Evolutionary conservation across 2,888 invertebrate species (phyloP).

Genomic region (Rapana venosa): DNA sequence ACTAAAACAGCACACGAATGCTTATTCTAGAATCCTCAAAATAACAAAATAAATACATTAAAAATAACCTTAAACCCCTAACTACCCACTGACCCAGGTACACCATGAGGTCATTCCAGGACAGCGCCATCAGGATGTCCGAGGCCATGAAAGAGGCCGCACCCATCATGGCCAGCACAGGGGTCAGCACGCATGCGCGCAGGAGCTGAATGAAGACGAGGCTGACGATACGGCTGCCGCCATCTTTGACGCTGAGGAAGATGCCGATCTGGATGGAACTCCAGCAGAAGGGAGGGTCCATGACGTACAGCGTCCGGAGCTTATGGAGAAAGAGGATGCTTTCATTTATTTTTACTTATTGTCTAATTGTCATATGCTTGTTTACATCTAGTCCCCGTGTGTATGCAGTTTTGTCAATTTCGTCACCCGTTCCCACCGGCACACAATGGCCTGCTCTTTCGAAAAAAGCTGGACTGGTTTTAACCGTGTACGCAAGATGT

Average conservation of each 20-base stretch:
- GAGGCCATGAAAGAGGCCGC: neutral
- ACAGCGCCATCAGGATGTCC: slow-evolving; percentile 37
- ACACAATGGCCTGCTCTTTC: too few relatives aligned
- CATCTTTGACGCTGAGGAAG: slow-evolving; percentile 21
- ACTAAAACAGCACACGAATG: too few relatives aligned
- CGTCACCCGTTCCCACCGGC: too few relatives aligned
- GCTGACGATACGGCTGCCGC: slow-evolving; percentile 32
- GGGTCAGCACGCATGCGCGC: slow-evolving; percentile 30
- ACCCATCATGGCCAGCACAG: slow-evolving; percentile 41
- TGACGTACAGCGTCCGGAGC: slow-evolving; percentile 45
- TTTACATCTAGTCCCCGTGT: too few relatives aligned
- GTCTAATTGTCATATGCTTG: too few relatives aligned
- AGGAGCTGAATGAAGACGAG: slow-evolving; percentile 31
- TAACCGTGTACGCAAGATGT: too few relatives aligned
- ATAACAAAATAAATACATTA: too few relatives aligned
- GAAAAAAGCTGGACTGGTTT: too few relatives aligned
- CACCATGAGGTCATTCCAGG: slow-evolving; percentile 38
- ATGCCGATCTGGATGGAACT: slow-evolving; percentile 48
- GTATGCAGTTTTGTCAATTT: too few relatives aligned
- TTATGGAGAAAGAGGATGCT: neutral
- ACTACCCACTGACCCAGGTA: slow-evolving; percentile 50
- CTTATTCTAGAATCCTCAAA: too few relatives aligned
- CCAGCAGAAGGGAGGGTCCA: slow-evolving; percentile 53
- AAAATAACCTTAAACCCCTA: too few relatives aligned
- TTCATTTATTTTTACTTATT: too few relatives aligned